Percentiles rank a stretch among this genome's conserved stretches.
Conservation (phyloP, 2,797 vertebrate genomes). For the Gymnothorax reevesii region DNA sequence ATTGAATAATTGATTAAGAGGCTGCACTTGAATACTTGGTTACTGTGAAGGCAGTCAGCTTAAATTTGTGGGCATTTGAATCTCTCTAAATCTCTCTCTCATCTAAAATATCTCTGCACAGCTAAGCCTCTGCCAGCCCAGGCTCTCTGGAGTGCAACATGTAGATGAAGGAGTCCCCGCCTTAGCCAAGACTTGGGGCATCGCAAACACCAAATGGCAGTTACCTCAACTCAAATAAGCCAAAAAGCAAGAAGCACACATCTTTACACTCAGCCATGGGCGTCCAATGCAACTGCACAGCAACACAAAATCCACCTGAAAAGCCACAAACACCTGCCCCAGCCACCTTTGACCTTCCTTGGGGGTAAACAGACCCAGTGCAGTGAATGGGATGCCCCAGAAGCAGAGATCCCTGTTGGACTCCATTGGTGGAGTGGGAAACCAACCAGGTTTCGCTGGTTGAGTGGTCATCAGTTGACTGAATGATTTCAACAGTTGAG, state of each 20-base stretch:
- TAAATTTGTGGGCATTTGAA: too few relatives aligned
- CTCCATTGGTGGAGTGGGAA: background rate
- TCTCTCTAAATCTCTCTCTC: too few relatives aligned
- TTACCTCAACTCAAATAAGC: slow-evolving; percentile 6
- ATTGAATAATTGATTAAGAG: background rate
- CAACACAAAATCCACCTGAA: background rate
- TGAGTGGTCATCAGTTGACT: background rate
- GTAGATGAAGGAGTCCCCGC: background rate
- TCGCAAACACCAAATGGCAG: background rate
- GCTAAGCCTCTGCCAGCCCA: background rate
- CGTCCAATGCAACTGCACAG: background rate
- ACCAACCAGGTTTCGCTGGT: background rate
- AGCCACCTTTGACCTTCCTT: background rate
- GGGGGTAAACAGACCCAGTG: background rate
- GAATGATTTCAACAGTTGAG: background rate
- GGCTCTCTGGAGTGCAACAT: background rate
- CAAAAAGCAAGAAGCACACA: background rate
- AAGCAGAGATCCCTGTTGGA: background rate
- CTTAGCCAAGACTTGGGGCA: background rate
- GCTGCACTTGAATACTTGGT: too few relatives aligned
- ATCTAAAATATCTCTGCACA: background rate
- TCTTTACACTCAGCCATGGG: slow-evolving; percentile 2
- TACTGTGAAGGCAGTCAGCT: too few relatives aligned
- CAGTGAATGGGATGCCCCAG: background rate
- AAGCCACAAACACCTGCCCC: background rate